Base-by-base conservation (phyloP, 2,113 vertebrate species). In the Corythaixoides concolor region DNA sequence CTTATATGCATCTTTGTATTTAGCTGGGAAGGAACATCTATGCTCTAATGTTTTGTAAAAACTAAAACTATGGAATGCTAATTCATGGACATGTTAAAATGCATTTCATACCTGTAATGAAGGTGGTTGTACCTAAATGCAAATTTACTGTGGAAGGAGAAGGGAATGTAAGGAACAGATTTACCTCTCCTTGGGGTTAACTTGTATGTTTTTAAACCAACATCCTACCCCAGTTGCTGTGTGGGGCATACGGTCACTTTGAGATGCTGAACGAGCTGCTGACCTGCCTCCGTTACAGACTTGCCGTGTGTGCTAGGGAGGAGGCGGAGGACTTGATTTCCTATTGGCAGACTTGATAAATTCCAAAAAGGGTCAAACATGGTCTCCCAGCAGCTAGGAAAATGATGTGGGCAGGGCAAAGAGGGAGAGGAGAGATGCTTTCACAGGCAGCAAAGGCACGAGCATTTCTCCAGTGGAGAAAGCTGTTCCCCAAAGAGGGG, bases 381-480 rank as follows among this genome's bases (percentile, higher is more conserved):
- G 0, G 14, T 75, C 19, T 70, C 12, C 19, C n/a, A 43, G 27
- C 8, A 43, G 27, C 16, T 35, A 28, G 39, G 43, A 14, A 53
- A 22, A 70, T 0, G 1, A 24, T 47, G 49, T 0, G 0, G 35
- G 30, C 6, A 28, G 55, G 16, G 4, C 6, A 53, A 37, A 18
- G 12, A 37, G 37, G 12, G 9, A 53, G 27, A 68, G n/a, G 50
- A 47, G 49, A 35, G 53, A 12, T 28, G 14, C 35, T 82, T 62
- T 16, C 41, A 28, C 39, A 58, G 8, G 32, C n/a, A 7, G 32
- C n/a, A 32, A 55, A 70, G 64, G 24, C 58, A 30, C 0, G 1
- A 73, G 24, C 1, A 0, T 70, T 69, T 43, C 45, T 55, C 19
- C 0, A 0, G 6, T 21, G 59, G 35, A 39, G 37, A 53, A 47